Evolutionary conservation across 2,888 invertebrate genomes (phyloP).

Genomic region (Gari tellinella): DNA sequence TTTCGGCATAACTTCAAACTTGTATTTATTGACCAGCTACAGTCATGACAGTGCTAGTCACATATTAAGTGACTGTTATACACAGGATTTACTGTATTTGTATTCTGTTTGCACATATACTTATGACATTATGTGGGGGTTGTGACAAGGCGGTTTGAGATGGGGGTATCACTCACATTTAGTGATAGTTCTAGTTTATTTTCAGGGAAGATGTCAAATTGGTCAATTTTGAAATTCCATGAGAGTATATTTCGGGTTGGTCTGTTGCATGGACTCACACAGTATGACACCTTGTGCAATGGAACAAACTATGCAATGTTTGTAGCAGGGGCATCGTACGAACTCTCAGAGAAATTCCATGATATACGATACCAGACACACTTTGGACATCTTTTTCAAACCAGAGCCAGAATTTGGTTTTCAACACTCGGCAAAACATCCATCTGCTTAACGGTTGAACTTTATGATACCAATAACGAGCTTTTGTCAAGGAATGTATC

Average conservation of each 20-base stretch:
- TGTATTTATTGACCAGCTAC: no score
- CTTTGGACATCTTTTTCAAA: slow-evolving; percentile 26
- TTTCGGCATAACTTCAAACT: no score
- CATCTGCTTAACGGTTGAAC: not conserved
- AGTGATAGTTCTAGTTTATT: no score
- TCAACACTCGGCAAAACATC: slow-evolving; percentile 29
- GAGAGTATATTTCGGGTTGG: slow-evolving; percentile 43
- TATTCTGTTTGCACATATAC: no score
- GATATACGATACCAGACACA: slow-evolving; percentile 19
- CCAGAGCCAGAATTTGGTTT: slow-evolving; percentile 14
- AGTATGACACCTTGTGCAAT: slow-evolving; percentile 26
- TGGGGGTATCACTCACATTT: no score
- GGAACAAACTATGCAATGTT: slow-evolving; percentile 31
- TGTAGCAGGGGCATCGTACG: slow-evolving; percentile 23
- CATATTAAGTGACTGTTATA: no score
- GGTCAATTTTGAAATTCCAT: slow-evolving; percentile 43
- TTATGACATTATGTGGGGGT: no score
- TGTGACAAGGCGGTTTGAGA: no score
- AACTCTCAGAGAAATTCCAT: slow-evolving; percentile 9
- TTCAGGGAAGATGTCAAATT: slow-evolving; percentile 47
- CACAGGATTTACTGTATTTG: no score
- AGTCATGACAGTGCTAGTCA: no score
- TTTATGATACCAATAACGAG: slow-evolving; percentile 12
- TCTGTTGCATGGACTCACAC: slow-evolving; percentile 26
- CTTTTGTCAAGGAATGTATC: slow-evolving; percentile 5